Percentiles rank a stretch among this genome's conserved stretches.
These are phyloP conservation scores for Pristionchus arcanus DNA, from an alignment of 2,888 invertebrate species.

Conservation along the genomic window DNA sequence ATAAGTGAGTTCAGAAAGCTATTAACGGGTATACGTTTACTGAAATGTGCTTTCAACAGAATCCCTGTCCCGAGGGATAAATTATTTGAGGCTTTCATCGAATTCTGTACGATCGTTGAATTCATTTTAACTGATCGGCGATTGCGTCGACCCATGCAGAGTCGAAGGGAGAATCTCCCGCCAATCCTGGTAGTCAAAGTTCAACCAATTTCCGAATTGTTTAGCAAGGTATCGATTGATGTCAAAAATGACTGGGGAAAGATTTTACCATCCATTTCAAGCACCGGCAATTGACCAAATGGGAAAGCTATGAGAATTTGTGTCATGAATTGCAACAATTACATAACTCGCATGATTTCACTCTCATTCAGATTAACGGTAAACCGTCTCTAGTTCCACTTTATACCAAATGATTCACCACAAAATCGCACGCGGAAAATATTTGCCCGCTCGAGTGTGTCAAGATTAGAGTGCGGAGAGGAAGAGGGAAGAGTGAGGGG, in stretches of 20 bases:
- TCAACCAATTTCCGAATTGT: background rate
- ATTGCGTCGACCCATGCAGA: slow-evolving; percentile 2
- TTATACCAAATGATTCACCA: background rate
- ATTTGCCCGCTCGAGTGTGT: background rate
- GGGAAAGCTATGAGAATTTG: background rate
- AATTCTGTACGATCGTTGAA: background rate
- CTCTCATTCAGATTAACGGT: background rate
- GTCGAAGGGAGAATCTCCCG: background rate
- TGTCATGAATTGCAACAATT: background rate
- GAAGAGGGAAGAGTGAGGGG: too few species aligned
- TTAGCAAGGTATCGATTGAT: background rate
- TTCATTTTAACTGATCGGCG: background rate
- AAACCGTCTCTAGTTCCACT: background rate
- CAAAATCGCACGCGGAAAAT: background rate
- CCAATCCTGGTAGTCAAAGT: background rate
- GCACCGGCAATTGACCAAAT: background rate
- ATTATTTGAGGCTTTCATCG: background rate
- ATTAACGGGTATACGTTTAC: background rate
- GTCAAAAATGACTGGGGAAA: too few species aligned
- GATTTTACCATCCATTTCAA: background rate
- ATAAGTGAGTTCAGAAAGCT: background rate
- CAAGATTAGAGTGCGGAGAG: too few species aligned
- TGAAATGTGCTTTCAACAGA: background rate
- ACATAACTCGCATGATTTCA: background rate
- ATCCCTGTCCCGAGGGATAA: background rate